Percentiles rank a stretch among this genome's conserved stretches.
Evolutionary conservation across 2,113 vertebrate species (phyloP).

Genomic region (Eolophus roseicapilla): DNA sequence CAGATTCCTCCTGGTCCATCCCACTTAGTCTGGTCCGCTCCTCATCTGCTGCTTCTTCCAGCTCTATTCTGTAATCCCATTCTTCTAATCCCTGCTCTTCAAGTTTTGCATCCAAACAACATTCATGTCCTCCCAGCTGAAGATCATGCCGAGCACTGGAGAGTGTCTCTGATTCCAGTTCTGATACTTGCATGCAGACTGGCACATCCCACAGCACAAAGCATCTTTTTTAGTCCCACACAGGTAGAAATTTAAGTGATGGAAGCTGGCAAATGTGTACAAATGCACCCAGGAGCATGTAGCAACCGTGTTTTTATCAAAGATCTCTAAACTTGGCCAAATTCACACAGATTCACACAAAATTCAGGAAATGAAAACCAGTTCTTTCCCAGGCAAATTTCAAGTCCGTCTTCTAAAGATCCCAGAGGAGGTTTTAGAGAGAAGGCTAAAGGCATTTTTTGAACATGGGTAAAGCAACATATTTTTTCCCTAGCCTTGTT

Average conservation of each 20-base stretch:
- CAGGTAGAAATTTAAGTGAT: not conserved
- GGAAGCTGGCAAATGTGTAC: not conserved
- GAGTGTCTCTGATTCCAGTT: not conserved
- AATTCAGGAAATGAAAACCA: slow-evolving; percentile 15
- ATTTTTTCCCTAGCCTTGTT: slow-evolving; percentile 56
- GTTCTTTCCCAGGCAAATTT: not conserved
- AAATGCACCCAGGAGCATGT: not conserved
- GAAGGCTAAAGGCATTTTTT: slow-evolving; percentile 13
- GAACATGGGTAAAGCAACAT: slow-evolving; percentile 26
- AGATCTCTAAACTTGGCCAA: not conserved
- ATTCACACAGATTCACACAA: not conserved
- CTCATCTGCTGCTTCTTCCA: not conserved
- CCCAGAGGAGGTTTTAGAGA: slow-evolving; percentile 3
- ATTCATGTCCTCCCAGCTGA: not conserved
- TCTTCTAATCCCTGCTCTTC: not conserved
- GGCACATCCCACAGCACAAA: not conserved
- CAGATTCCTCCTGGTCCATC: not conserved
- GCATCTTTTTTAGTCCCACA: not conserved
- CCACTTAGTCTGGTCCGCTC: not conserved
- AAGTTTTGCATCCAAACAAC: not conserved
- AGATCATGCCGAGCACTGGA: not conserved
- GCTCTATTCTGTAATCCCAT: not conserved
- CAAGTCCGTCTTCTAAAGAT: slow-evolving; percentile 12
- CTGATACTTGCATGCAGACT: not conserved
- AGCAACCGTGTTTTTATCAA: not conserved